Conservation (phyloP, 2,797 vertebrate species). For the Avahi laniger region DNA sequence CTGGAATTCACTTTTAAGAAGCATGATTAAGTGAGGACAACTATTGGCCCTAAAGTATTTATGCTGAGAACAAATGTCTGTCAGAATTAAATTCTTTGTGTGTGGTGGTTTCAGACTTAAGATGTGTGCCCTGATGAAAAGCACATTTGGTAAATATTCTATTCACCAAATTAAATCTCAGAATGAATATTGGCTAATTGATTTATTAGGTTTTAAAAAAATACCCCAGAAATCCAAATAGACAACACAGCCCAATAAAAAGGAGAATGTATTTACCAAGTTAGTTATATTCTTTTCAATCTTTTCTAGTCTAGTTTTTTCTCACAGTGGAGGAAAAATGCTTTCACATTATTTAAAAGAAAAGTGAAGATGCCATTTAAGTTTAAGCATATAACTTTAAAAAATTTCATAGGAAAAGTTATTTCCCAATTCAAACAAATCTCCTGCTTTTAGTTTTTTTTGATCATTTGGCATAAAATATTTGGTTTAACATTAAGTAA, state of each 20-base stretch:
- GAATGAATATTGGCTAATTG: slow-evolving; percentile 82
- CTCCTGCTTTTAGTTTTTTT: slow-evolving; percentile 74
- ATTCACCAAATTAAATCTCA: slow-evolving; percentile 84
- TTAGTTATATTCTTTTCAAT: slow-evolving; percentile 73
- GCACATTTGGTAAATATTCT: slow-evolving; percentile 83
- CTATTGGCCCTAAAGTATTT: slow-evolving; percentile 73
- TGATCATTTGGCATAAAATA: slow-evolving; percentile 81
- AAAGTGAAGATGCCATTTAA: slow-evolving; percentile 72
- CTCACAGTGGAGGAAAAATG: slow-evolving; percentile 72
- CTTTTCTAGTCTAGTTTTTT: slow-evolving; percentile 32
- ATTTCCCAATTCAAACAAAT: slow-evolving; percentile 72
- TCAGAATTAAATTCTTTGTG: slow-evolving; percentile 78
- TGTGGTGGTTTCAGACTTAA: slow-evolving; percentile 74
- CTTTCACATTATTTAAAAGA: slow-evolving; percentile 71
- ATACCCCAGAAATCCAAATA: slow-evolving; percentile 72
- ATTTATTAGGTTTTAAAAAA: slow-evolving; percentile 84
- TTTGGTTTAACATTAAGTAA: slow-evolving; percentile 80
- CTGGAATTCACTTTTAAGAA: slow-evolving; percentile 81
- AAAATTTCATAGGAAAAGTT: slow-evolving; percentile 22
- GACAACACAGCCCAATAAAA: slow-evolving; percentile 76
- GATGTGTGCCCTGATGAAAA: slow-evolving; percentile 81
- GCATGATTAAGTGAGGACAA: slow-evolving; percentile 77
- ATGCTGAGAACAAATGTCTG: slow-evolving; percentile 76
- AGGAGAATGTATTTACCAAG: slow-evolving; percentile 74
- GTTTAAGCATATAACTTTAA: neutral